A percentile compares a stretch with the other conserved stretches of the same genome.
These are phyloP conservation scores for Mellivora capensis DNA, from an alignment of 2,113 vertebrate species.

Conservation along the genomic window DNA sequence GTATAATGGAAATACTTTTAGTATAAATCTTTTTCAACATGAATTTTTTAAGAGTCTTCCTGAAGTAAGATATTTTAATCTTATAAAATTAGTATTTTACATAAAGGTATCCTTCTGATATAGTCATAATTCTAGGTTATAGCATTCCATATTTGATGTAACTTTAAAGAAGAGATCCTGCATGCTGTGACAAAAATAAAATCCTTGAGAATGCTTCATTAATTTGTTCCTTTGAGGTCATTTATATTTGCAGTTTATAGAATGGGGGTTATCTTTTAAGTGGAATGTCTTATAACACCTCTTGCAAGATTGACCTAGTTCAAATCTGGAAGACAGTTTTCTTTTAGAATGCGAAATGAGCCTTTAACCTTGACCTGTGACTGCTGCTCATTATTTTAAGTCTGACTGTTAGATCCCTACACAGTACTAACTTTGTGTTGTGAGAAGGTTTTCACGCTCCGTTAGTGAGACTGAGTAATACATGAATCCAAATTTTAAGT, in stretches of 20 bases:
- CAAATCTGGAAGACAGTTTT: background rate
- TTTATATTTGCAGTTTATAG: constrained; percentile 8
- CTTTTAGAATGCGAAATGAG: background rate
- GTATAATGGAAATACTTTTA: background rate
- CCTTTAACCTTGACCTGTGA: background rate
- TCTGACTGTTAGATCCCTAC: background rate
- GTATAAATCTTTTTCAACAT: background rate
- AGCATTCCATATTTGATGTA: background rate
- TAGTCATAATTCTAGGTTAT: background rate
- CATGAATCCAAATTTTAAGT: background rate
- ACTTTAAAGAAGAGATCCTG: constrained; percentile 31
- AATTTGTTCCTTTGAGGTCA: constrained; percentile 39
- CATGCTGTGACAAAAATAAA: constrained; percentile 37
- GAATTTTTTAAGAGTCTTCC: background rate
- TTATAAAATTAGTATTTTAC: background rate
- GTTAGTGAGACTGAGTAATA: background rate
- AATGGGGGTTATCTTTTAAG: constrained; percentile 20
- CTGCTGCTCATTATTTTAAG: background rate
- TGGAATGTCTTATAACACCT: background rate
- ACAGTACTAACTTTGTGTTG: background rate
- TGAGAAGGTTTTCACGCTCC: background rate
- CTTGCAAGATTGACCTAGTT: background rate
- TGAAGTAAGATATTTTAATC: background rate
- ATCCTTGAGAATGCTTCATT: constrained; percentile 35
- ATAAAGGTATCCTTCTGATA: background rate